phyloP scores from a whole-genome alignment of 53 echinoderm and acorn worm genomes.

The Temnopleurus reevesii region DNA sequence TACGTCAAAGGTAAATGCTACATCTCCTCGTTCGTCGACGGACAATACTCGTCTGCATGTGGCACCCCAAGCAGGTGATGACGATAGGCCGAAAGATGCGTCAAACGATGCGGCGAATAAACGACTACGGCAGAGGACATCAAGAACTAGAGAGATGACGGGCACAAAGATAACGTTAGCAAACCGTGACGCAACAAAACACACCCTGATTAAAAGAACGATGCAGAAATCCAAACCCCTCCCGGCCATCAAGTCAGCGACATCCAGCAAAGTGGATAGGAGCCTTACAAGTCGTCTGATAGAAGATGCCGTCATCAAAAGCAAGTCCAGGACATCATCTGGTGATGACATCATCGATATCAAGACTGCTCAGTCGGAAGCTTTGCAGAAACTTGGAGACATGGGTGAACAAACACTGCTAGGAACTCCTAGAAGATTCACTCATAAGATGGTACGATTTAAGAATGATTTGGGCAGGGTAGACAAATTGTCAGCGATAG shows the following conservation, averaged over 20 bases:
- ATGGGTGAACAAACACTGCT: background rate
- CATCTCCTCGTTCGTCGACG: background rate
- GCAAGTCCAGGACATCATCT: background rate
- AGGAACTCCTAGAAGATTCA: background rate
- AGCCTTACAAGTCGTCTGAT: background rate
- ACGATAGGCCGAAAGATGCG: background rate
- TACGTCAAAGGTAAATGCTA: background rate
- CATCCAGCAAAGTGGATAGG: background rate
- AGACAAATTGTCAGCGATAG: background rate
- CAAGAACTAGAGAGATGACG: background rate
- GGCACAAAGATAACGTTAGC: background rate
- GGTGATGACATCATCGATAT: background rate
- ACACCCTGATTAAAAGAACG: background rate
- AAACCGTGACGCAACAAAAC: background rate
- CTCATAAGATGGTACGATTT: background rate
- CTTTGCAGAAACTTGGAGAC: constrained; percentile 5
- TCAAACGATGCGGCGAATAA: no score
- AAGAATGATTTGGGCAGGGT: constrained; percentile 12
- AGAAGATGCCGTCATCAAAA: background rate
- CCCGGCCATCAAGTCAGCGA: background rate
- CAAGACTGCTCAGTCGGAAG: constrained; percentile 7
- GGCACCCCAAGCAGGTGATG: background rate
- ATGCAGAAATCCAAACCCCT: background rate
- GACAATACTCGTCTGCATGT: background rate
- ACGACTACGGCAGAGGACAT: background rate